phyloP scores from a whole-genome alignment of 2,113 vertebrate genomes.

The Azemiops feae region DNA sequence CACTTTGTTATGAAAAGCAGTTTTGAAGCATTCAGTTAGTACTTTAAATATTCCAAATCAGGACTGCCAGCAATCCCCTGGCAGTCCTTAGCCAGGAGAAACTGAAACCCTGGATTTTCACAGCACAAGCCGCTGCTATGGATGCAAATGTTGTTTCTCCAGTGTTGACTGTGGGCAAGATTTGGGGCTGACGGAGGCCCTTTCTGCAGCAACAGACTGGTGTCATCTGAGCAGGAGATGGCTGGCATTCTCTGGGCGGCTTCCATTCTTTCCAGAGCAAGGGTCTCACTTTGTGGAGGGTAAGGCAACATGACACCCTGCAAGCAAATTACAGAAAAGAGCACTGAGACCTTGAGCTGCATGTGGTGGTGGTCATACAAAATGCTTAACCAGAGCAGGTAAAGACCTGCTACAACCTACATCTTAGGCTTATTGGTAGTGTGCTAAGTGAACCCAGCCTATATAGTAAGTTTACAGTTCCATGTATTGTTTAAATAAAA shows the following conservation, averaged over 20 bases:
- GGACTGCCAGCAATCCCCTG: neutral
- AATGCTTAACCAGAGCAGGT: neutral
- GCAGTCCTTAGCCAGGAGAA: neutral
- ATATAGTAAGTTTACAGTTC: neutral
- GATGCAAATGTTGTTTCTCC: constrained; percentile 6
- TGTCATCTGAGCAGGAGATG: neutral
- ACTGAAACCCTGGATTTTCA: neutral
- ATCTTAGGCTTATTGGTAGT: neutral
- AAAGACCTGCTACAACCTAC: neutral
- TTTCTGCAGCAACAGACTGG: constrained; percentile 20
- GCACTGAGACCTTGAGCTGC: neutral
- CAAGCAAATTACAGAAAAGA: neutral
- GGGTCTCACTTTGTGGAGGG: neutral
- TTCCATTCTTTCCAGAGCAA: constrained; percentile 26
- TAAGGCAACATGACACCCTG: neutral
- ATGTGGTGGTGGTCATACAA: neutral
- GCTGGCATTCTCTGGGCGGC: neutral
- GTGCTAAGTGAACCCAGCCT: neutral
- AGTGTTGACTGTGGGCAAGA: neutral
- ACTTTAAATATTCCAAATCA: neutral
- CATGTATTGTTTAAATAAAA: neutral
- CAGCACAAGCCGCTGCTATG: neutral
- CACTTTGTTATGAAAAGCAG: neutral
- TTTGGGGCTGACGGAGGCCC: neutral
- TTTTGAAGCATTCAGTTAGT: neutral